phyloP scores from a whole-genome alignment of 1,140 invertebrate genomes.

The Trichomalopsis sarcophagae region DNA sequence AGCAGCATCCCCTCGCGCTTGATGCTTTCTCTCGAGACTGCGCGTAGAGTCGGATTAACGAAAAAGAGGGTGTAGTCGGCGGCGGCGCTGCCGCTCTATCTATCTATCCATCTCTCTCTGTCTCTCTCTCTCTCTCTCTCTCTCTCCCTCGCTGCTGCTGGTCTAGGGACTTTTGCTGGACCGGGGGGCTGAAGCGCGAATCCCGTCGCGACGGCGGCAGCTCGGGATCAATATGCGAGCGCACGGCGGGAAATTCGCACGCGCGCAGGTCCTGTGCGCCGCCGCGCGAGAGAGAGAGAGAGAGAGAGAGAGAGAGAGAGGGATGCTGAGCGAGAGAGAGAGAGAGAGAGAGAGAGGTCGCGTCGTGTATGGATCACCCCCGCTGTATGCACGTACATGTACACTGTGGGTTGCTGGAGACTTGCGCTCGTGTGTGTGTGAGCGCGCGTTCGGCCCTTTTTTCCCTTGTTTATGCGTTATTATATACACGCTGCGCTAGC shows the following conservation, averaged over 20 bases:
- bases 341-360: background rate
- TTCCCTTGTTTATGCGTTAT: background rate
- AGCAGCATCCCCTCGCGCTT: background rate
- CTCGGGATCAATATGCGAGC: constrained; percentile 74
- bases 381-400: background rate
- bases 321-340: background rate
- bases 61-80: background rate
- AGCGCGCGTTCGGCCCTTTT: no score
- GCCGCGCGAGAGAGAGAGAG: constrained; percentile 2
- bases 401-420: background rate
- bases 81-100: no score
- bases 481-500: background rate
- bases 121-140: no score
- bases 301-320: background rate
- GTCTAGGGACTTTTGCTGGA: constrained; percentile 3
- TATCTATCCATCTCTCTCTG: no score
- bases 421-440: background rate
- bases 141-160: no score
- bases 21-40: background rate
- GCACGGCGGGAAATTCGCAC: constrained; percentile 72
- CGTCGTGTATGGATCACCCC: background rate
- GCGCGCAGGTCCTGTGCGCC: constrained; percentile 70
- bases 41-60: background rate
- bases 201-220: constrained; percentile 7
- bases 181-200: background rate